phyloP scores from a whole-genome alignment of 2,113 vertebrate genomes.

The Ophthalmolycus amberensis region DNA sequence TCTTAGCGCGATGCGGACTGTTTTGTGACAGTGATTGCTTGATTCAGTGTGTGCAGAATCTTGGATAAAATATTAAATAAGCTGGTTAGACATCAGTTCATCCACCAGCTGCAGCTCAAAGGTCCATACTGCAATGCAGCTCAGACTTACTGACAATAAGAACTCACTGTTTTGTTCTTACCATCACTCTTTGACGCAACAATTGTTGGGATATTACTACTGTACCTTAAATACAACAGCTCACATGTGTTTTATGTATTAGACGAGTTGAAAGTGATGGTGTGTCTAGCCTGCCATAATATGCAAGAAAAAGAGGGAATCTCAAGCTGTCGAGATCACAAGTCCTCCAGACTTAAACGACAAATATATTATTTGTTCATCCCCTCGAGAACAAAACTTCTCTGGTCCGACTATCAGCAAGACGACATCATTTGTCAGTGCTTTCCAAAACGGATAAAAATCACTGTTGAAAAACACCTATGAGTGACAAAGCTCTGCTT shows the following conservation, averaged over 20 bases:
- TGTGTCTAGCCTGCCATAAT: background rate
- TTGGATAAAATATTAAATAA: conserved; percentile 3
- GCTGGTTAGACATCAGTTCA: background rate
- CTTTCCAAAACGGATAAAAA: background rate
- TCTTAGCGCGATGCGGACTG: background rate
- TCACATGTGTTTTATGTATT: background rate
- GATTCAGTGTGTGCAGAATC: background rate
- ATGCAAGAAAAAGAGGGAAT: background rate
- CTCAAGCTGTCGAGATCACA: background rate
- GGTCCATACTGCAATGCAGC: conserved; percentile 8
- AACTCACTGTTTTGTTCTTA: background rate
- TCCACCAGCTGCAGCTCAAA: background rate
- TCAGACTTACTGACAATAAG: background rate
- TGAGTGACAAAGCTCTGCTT: background rate
- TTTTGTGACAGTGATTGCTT: background rate
- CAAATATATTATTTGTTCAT: background rate
- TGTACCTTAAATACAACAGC: background rate
- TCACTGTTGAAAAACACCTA: background rate
- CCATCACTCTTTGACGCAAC: background rate
- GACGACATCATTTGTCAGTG: background rate
- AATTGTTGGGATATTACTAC: background rate
- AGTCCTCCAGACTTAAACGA: background rate
- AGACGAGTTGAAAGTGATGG: background rate
- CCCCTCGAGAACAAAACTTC: background rate
- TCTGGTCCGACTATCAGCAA: background rate